Percentiles rank a stretch among this genome's conserved stretches.
Conservation (phyloP, 2,113 vertebrate species). For the Neomonachus schauinslandi region DNA sequence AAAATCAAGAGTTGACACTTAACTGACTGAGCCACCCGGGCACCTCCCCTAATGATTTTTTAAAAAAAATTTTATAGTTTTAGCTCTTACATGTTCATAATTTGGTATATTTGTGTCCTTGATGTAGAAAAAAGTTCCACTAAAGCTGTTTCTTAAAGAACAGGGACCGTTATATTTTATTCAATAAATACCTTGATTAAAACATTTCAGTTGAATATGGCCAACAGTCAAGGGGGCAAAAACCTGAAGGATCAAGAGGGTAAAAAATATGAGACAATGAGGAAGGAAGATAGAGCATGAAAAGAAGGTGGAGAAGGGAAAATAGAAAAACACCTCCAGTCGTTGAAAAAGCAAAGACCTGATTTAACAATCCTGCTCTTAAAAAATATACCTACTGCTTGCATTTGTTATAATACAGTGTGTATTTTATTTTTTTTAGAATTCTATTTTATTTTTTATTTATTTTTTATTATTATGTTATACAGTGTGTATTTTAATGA, state of each 20-base stretch:
- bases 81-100: not conserved
- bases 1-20: no score
- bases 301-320: not conserved
- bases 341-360: not conserved
- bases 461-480: no score
- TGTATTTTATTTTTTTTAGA: not conserved
- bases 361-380: not conserved
- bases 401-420: not conserved
- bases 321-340: not conserved
- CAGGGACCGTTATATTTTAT: not conserved
- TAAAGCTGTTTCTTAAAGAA: not conserved
- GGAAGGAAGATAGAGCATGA: not conserved
- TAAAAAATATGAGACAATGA: not conserved
- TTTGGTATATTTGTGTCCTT: not conserved
- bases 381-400: not conserved
- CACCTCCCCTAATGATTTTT: not conserved
- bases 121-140: not conserved
- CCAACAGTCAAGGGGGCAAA: not conserved
- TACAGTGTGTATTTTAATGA: not conserved
- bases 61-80: not conserved
- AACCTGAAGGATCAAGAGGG: not conserved
- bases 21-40: no score
- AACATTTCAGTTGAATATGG: not conserved
- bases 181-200: not conserved
- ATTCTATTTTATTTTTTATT: no score